Percentiles rank a stretch among this genome's conserved stretches.
phyloP scores from a whole-genome alignment of 2,888 invertebrate species.

The Rhopalosiphum nymphaeae region DNA sequence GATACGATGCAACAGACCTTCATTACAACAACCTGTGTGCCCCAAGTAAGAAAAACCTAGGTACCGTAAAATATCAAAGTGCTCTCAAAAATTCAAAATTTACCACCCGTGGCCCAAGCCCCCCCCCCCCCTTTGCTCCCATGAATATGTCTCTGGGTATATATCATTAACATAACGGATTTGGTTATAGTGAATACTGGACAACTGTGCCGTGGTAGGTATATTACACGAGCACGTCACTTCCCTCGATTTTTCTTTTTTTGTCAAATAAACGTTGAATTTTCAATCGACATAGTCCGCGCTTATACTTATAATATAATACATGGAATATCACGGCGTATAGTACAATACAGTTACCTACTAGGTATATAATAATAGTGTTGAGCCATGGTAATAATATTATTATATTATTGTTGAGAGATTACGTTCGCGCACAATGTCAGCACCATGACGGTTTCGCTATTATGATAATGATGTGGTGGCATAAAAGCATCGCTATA shows the following conservation, averaged over 20 bases:
- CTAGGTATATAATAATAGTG: background rate
- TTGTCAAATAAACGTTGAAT: background rate
- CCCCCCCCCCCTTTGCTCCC: too few species aligned
- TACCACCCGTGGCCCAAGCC: too few species aligned
- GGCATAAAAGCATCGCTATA: background rate
- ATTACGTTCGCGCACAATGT: background rate
- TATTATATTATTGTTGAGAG: background rate
- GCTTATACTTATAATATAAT: background rate
- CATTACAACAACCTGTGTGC: background rate
- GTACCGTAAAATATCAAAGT: too few species aligned
- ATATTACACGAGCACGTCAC: background rate
- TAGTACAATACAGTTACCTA: background rate
- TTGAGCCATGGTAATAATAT: too few species aligned
- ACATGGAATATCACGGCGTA: background rate
- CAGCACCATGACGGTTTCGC: background rate
- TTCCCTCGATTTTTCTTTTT: background rate
- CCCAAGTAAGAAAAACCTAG: too few species aligned
- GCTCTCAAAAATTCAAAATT: too few species aligned
- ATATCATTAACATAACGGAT: background rate
- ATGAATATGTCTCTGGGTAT: background rate
- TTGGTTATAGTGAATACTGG: background rate
- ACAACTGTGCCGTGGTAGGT: too few species aligned
- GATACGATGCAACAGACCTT: background rate
- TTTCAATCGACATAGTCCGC: background rate
- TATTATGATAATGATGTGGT: background rate